Base-by-base conservation (phyloP, 2,888 invertebrate genomes). In the Euphydryas editha region DNA sequence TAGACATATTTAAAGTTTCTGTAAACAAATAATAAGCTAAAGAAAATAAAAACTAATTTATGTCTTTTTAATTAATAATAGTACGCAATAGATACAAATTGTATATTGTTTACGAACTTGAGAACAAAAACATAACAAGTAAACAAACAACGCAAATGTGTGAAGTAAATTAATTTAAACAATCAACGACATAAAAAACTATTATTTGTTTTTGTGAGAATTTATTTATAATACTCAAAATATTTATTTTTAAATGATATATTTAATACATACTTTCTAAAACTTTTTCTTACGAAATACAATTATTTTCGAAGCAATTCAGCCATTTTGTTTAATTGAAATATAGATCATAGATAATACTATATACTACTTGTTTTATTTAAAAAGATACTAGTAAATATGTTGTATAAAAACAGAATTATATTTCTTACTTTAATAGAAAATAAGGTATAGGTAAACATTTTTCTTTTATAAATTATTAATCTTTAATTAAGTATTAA, bases 111-210 rank as follows among this genome's bases (percentile, higher is more conserved):
- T 70, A 65, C 49, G 62, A 69, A 55, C 47, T 63, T 42, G 36
- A 30, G 36, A 71, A 67, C 63, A 62, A 69, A 68, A 66, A 73
- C 70, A 64, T 69, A 71, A 69, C 71, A 80, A 78, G 86, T 88
- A 88, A 88, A 88, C 87, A 90, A 89, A 90, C 90, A 89, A 88
- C 87, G 88, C 84, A 90, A 86, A 89, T 85, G 81, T 84, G 87
- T 86, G 87, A 82, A 77, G 60, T 67, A 57, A 65, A 60, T 54
- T 10, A 37, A 58, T 44, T 18, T 51, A 17, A 30, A 72, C 56
- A 64, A 44, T 70, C 62, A 69, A 69, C 62, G 51, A 24, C 56
- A 62, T 59, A 49, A 47, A 37, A 51, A 15, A 63, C 24, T 24
- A 42, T 61, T 20, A 24, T 20, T 2, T 15, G 15, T 51, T 51